Percentiles rank a stretch among this genome's conserved stretches.
Evolutionary conservation across 2,113 vertebrate genomes (phyloP).

Genomic region (Tyrannus savana): DNA sequence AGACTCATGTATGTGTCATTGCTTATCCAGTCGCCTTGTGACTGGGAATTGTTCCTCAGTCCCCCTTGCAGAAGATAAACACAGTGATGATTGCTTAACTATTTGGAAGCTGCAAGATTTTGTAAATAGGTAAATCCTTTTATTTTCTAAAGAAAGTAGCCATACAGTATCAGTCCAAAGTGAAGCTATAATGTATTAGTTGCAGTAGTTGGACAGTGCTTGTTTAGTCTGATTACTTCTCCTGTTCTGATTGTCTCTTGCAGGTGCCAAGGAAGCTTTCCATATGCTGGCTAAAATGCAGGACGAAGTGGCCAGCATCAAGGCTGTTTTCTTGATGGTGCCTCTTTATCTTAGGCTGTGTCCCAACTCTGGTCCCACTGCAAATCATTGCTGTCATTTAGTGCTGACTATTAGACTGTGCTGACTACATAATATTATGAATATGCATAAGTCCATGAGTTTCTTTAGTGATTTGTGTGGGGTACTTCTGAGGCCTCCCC

Average conservation of each 20-base stretch:
- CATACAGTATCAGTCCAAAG: not conserved
- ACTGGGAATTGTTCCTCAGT: not conserved
- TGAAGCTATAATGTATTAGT: not conserved
- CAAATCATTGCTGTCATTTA: not conserved
- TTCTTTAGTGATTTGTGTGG: not conserved
- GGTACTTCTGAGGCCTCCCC: not conserved
- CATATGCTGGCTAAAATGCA: not conserved
- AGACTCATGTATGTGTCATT: not conserved
- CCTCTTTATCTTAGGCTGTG: not conserved
- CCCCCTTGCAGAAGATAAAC: not conserved
- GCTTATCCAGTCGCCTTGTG: not conserved
- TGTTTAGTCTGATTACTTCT: not conserved
- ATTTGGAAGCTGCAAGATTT: not conserved
- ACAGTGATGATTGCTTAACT: not conserved
- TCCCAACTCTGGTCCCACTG: not conserved
- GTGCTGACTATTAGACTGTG: not conserved
- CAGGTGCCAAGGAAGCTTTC: not conserved
- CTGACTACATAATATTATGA: not conserved
- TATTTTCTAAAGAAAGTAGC: not conserved
- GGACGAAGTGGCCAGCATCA: rapidly evolving
- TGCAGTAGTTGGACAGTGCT: not conserved
- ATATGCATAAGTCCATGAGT: not conserved
- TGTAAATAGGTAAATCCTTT: not conserved
- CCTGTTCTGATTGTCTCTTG: not conserved
- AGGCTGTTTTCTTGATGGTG: not conserved